Base-by-base conservation (phyloP, 2,113 vertebrate genomes). In the Aythya baeri region DNA sequence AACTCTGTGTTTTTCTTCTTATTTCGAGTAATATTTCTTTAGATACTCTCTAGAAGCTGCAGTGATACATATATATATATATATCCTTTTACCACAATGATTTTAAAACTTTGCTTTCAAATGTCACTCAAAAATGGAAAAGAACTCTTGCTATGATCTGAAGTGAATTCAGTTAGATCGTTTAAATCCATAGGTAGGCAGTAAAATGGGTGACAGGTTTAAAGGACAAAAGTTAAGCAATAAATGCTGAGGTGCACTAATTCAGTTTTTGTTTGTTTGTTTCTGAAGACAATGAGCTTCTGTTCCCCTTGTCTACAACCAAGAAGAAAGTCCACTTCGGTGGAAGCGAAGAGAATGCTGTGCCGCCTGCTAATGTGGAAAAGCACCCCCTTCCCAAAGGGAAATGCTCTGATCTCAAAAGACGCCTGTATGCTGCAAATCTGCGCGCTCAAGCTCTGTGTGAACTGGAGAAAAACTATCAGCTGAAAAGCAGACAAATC, bases 291-390 rank as follows among this genome's bases (percentile, higher is more conserved):
- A 97, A 97, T 1, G 31, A 49, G 15, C 21, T 94, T 43, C 77
- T 83, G 31, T 96, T 98, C 71, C 97, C 97, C 31, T 70, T 95
- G 52, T 98, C 98, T 14, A 77, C 97, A 3, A 97, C 97, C 31
- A 99, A 98, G 97, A 99, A 98, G 97, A 99, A 98, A 86, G 98
- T 99, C 94, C 98, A 98, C 82, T 99, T 98, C 96, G 97, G 98
- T 13, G 97, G 98, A 88, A 98, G 91, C 87, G 98, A 99, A 97
- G 98, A 99, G 94, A 99, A 99, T 79, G 21, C 65, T 66, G 29
- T 41, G 32, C 57, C 46, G 70, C 73, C 44, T 32, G 93, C 96
- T 27, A 91, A 63, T n/a, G 4, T 89, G 25, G 98, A 97, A 87
- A 97, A 94, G 63, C 55, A 41, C 80, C 82, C 94, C 14, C 15